phyloP scores from a whole-genome alignment of 2,797 vertebrate species.

The Liasis olivaceus region DNA sequence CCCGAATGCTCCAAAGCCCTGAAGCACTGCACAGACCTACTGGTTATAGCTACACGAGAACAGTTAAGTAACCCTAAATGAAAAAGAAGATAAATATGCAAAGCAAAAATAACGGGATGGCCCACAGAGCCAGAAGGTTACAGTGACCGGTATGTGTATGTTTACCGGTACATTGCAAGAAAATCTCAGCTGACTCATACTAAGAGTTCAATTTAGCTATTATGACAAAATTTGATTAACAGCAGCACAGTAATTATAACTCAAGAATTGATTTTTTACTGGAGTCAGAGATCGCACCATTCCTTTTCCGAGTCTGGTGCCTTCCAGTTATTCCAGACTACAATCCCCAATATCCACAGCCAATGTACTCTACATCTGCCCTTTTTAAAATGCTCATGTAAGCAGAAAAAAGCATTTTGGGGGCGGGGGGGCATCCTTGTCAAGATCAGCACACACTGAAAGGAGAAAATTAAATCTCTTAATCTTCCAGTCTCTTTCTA shows the following conservation, averaged over 20 bases:
- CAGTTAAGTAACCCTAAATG: not conserved
- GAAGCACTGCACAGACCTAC: not conserved
- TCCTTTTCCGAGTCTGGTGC: not conserved
- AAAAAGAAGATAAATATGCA: not conserved
- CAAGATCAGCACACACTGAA: not conserved
- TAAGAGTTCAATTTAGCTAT: not conserved
- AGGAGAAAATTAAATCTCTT: not conserved
- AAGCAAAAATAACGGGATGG: not conserved
- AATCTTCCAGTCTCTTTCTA: not conserved
- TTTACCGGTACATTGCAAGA: not conserved
- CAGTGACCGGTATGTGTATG: too few relatives aligned
- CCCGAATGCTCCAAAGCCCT: too few relatives aligned
- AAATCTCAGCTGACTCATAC: not conserved
- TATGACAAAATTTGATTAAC: not conserved
- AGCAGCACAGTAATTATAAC: not conserved
- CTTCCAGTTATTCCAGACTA: not conserved
- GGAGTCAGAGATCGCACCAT: not conserved
- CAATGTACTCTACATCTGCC: not conserved
- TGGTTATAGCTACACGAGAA: not conserved
- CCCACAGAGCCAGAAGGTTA: too few relatives aligned
- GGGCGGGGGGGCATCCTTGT: not conserved
- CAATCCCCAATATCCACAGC: not conserved
- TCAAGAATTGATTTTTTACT: not conserved
- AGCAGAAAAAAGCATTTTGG: not conserved
- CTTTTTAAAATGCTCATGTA: not conserved